These are phyloP conservation scores for Eupristina koningsbergeri DNA, from an alignment of 1,140 invertebrate species.

Conservation along the genomic window DNA sequence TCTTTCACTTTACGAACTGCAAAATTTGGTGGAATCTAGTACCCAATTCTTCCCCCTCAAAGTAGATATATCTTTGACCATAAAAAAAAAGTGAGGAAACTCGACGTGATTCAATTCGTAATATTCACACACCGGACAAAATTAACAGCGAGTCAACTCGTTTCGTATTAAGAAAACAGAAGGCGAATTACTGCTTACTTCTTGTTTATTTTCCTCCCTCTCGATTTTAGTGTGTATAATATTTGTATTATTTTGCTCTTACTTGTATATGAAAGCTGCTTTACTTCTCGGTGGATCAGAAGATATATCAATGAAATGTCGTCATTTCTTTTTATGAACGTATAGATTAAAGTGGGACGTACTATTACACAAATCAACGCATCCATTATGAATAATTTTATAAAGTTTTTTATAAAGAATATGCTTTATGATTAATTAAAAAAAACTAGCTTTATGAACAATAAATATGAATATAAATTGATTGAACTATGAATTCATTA, in stretches of 20 bases:
- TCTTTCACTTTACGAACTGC: constrained; percentile 60
- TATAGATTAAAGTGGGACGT: not conserved
- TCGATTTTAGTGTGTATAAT: not conserved
- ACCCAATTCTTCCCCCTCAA: constrained; percentile 53
- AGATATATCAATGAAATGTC: not conserved
- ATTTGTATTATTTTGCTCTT: not conserved
- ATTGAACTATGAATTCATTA: too few species aligned
- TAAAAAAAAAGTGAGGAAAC: not conserved
- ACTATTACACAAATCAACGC: not conserved
- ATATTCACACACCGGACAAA: not conserved
- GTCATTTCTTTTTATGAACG: not conserved
- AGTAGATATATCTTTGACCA: not conserved
- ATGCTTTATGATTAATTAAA: too few species aligned
- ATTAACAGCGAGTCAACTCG: constrained; percentile 28
- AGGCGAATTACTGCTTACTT: too few species aligned
- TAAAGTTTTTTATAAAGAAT: not conserved
- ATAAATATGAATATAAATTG: too few species aligned
- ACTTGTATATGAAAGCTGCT: not conserved
- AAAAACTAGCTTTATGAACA: too few species aligned
- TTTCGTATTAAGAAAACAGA: not conserved
- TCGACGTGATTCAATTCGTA: constrained; percentile 36
- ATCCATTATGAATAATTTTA: not conserved
- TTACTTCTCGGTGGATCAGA: not conserved
- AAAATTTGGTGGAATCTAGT: constrained; percentile 52
- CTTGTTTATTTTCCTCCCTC: not conserved